Conservation (phyloP, 2,797 vertebrate species). For the Miichthys miiuy region DNA sequence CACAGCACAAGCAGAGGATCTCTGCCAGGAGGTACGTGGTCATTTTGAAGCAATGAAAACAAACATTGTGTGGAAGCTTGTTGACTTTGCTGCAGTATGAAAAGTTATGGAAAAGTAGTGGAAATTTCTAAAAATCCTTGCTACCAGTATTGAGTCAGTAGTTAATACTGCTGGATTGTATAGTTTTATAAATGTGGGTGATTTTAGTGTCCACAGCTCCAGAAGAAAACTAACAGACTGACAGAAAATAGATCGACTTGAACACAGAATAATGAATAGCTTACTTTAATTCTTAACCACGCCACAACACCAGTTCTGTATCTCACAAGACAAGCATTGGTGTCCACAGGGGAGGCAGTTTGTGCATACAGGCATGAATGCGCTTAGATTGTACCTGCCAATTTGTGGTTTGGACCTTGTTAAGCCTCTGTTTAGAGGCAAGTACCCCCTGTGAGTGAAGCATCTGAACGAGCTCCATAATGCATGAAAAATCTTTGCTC, state of each 20-base stretch:
- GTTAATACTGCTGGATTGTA: not conserved
- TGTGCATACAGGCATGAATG: slow-evolving; percentile 19
- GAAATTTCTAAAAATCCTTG: not conserved
- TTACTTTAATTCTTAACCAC: slow-evolving; percentile 14
- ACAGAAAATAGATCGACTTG: not conserved
- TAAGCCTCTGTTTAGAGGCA: slow-evolving; percentile 34
- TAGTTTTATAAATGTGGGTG: slow-evolving; percentile 6
- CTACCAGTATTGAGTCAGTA: not conserved
- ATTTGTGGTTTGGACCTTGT: slow-evolving; percentile 35
- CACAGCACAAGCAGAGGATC: slow-evolving; percentile 89
- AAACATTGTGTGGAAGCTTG: not conserved
- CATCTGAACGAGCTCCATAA: slow-evolving; percentile 30
- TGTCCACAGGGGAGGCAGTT: slow-evolving; percentile 21
- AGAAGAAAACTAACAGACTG: slow-evolving; percentile 4
- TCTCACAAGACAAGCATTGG: not conserved
- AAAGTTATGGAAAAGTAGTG: not conserved
- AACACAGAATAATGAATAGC: slow-evolving; percentile 6
- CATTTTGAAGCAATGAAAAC: slow-evolving; percentile 9
- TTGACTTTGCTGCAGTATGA: not conserved
- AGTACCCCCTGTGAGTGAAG: slow-evolving; percentile 33
- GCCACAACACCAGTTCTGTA: slow-evolving; percentile 7
- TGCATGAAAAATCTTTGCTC: slow-evolving; percentile 36
- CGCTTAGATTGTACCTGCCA: not conserved
- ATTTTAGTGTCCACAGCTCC: not conserved
- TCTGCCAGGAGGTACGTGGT: slow-evolving; percentile 91